Evolutionary conservation across 2,113 vertebrate species (phyloP), one percentile per base, ranked within the genome.

Genomic region (Microtus richardsoni): DNA sequence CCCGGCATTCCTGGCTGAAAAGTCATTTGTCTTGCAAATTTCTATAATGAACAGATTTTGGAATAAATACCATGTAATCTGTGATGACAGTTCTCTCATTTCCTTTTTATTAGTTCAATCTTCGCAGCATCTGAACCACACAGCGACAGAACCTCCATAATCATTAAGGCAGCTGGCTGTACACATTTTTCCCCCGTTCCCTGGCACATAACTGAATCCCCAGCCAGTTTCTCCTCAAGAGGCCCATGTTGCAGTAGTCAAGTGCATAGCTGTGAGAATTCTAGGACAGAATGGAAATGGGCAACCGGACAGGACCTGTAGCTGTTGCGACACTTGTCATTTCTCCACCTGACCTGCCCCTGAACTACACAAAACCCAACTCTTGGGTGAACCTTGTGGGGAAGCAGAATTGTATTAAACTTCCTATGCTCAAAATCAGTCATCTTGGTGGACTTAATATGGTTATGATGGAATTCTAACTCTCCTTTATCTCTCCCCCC

Each of bases 41-140:
- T 98, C 98, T 98, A 39, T 98, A 98, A 98, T 98, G 98, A 99
- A 98, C 98, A 98, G 98, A 98, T 98, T 98, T 98, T 97, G 96
- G 98, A 98, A 98, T 98, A 99, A 98, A 98, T 98, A 98, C 98
- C 98, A 98, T 98, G 97, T 98, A 98, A 98, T 98, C 98, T 98
- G 97, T 96, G 96, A 97, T 98, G 98, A 98, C 98, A 98, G 97
- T 98, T 98, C 98, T 98, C 98, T 98, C 98, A 98, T 98, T 98
- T 98, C 98, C 98, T 98, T 98, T 98, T 98, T 98, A 98, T 98
- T 98, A 98, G 98, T 98, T 98, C 97, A 98, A 96, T 98, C 98
- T 98, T 98, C 97, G 96, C 97, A 96, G 98, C 98, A 98, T 98
- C 98, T 98, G 98, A 98, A 98, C 97, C 97, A 94, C 98, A 97